phyloP scores from a whole-genome alignment of 2,888 invertebrate species.

The Orchestes rusci region DNA sequence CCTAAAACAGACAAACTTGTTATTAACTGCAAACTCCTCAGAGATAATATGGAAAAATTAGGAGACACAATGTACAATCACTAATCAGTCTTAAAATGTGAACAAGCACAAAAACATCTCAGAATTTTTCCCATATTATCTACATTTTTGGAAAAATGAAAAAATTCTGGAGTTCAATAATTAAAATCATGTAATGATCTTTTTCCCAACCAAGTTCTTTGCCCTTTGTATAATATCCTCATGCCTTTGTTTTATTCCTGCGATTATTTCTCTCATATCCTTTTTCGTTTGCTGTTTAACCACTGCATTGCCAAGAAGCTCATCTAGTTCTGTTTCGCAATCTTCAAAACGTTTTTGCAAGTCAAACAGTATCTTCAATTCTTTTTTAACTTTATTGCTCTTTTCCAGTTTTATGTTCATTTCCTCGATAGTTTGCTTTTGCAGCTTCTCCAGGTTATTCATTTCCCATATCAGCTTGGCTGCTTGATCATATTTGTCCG shows the following conservation, averaged over 20 bases:
- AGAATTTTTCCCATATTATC: conserved; percentile 5
- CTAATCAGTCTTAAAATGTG: background rate
- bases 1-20: conserved; percentile 26
- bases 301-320: conserved; percentile 12
- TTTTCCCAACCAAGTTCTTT: too few relatives aligned
- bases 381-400: conserved; percentile 38
- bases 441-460: conserved; percentile 40
- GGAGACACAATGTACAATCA: conserved; percentile 28
- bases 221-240: conserved; percentile 27
- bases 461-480: conserved; percentile 43
- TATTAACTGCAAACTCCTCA: background rate
- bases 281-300: conserved; percentile 11
- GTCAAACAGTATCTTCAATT: conserved; percentile 41
- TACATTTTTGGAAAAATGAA: conserved; percentile 1
- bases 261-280: conserved; percentile 25
- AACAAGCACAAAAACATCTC: conserved; percentile 4
- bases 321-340: conserved; percentile 29
- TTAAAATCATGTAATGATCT: too few relatives aligned
- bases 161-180: too few relatives aligned
- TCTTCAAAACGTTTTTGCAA: conserved; percentile 35
- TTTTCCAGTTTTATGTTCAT: conserved; percentile 33
- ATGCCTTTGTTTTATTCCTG: conserved; percentile 26
- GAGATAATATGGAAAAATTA: conserved; percentile 24
- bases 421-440: conserved; percentile 41
- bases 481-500: conserved; percentile 37